A percentile compares a stretch with the other conserved stretches of the same genome.
Conservation (phyloP, 2,797 vertebrate genomes). For the Galago senegalensis region DNA sequence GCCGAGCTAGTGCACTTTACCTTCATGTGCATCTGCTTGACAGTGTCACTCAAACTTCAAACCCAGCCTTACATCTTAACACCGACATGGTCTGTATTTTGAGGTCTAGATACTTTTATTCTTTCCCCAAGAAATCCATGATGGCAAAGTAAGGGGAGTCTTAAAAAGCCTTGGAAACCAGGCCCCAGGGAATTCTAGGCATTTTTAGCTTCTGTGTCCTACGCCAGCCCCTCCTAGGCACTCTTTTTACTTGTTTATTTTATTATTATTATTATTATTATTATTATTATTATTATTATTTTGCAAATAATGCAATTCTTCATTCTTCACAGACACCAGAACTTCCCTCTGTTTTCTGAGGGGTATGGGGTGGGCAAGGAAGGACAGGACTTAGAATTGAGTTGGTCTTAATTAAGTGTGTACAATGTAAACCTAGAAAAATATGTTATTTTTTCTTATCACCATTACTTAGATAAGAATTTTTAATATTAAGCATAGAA, state of each 20-base stretch:
- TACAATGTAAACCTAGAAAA: conserved; percentile 45
- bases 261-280: neutral
- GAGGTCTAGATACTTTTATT: neutral
- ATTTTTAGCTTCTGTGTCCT: neutral
- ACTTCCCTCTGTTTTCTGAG: neutral
- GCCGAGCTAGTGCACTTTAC: neutral
- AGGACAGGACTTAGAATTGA: neutral
- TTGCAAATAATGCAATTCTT: neutral
- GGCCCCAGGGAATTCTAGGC: neutral
- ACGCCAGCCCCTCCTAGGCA: neutral
- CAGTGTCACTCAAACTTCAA: neutral
- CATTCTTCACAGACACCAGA: neutral
- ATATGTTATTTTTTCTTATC: conserved; percentile 76
- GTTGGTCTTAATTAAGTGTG: conserved; percentile 73
- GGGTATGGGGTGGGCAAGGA: neutral
- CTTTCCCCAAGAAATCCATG: neutral
- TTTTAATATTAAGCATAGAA: conserved; percentile 81
- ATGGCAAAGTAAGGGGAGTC: neutral
- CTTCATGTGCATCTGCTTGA: neutral
- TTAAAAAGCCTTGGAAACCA: neutral
- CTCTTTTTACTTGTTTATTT: neutral
- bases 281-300: too few relatives aligned
- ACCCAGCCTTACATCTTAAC: neutral
- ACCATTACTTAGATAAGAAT: conserved; percentile 77
- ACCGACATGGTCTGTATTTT: neutral